Evolutionary conservation across 2,888 invertebrate species (phyloP).

Genomic region (Crioceris asparagi): DNA sequence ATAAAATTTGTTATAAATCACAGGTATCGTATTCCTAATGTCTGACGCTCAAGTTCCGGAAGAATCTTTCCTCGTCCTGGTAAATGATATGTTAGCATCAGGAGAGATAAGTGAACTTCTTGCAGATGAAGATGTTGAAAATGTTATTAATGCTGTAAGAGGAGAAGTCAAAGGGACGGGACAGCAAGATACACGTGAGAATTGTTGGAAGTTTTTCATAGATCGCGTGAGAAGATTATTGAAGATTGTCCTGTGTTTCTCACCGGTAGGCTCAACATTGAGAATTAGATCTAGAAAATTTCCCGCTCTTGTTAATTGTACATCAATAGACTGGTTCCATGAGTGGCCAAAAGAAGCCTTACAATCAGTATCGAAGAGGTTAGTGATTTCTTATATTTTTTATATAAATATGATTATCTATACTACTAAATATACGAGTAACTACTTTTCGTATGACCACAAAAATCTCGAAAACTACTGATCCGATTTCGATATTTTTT

Average conservation of each 20-base stretch:
- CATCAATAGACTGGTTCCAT: slow-evolving; percentile 93
- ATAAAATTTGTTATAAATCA: too few species aligned
- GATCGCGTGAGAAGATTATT: slow-evolving; percentile 71
- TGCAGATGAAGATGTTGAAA: slow-evolving; percentile 83
- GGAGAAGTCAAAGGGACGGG: slow-evolving; percentile 75
- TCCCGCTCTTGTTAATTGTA: slow-evolving; percentile 87
- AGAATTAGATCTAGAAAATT: slow-evolving; percentile 83
- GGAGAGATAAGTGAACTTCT: slow-evolving; percentile 89
- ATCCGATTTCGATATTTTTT: too few species aligned
- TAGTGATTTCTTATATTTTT: too few species aligned
- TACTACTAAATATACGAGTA: too few species aligned
- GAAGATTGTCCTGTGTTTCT: slow-evolving; percentile 80
- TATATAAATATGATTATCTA: too few species aligned
- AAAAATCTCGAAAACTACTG: too few species aligned
- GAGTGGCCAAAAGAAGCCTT: slow-evolving; percentile 92
- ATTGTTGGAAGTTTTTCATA: slow-evolving; percentile 93
- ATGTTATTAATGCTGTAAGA: slow-evolving; percentile 64
- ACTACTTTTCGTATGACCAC: too few species aligned
- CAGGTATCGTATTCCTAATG: slow-evolving; percentile 81
- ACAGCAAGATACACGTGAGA: slow-evolving; percentile 75
- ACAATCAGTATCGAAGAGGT: slow-evolving; percentile 75
- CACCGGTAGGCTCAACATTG: slow-evolving; percentile 85
- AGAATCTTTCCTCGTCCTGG: slow-evolving; percentile 80
- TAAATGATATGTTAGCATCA: slow-evolving; percentile 88
- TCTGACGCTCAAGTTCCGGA: slow-evolving; percentile 90